A percentile compares a stretch with the other conserved stretches of the same genome.
These are phyloP conservation scores for Thera obeliscata DNA, from an alignment of 2,888 invertebrate genomes.

Conservation along the genomic window DNA sequence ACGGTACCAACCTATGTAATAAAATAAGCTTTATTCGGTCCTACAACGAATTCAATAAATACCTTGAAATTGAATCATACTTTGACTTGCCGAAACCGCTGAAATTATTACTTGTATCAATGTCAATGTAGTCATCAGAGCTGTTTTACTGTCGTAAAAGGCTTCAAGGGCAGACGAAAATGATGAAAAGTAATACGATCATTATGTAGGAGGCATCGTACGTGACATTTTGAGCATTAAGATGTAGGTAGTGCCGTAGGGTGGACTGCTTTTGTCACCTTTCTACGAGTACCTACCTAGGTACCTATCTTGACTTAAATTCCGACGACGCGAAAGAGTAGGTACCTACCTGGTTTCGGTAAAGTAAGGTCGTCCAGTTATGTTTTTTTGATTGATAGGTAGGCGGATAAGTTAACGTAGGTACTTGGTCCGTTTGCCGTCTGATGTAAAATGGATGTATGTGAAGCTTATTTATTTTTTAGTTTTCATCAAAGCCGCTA, in stretches of 20 bases:
- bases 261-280: constrained; percentile 29
- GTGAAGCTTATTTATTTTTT: not conserved
- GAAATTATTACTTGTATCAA: constrained; percentile 36
- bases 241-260: constrained; percentile 36
- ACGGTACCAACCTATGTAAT: constrained; percentile 6
- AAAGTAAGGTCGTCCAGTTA: constrained; percentile 24
- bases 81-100: constrained; percentile 16
- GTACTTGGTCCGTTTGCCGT: not conserved
- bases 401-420: constrained; percentile 2
- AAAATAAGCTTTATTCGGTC: constrained; percentile 36
- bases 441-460: not conserved
- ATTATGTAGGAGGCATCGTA: constrained; percentile 28
- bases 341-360: constrained; percentile 21
- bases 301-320: constrained; percentile 20
- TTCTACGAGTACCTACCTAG: constrained; percentile 4
- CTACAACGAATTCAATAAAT: constrained; percentile 27
- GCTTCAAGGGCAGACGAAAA: constrained; percentile 36
- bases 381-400: constrained; percentile 15
- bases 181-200: constrained; percentile 29
- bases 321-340: constrained; percentile 33
- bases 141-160: constrained; percentile 28
- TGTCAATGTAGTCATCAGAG: constrained; percentile 38
- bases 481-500: constrained; percentile 6
- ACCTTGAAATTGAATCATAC: constrained; percentile 38
- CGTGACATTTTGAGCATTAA: constrained; percentile 35